These are phyloP conservation scores for Protonemura montana DNA, from an alignment of 2,888 invertebrate species.

Conservation along the genomic window DNA sequence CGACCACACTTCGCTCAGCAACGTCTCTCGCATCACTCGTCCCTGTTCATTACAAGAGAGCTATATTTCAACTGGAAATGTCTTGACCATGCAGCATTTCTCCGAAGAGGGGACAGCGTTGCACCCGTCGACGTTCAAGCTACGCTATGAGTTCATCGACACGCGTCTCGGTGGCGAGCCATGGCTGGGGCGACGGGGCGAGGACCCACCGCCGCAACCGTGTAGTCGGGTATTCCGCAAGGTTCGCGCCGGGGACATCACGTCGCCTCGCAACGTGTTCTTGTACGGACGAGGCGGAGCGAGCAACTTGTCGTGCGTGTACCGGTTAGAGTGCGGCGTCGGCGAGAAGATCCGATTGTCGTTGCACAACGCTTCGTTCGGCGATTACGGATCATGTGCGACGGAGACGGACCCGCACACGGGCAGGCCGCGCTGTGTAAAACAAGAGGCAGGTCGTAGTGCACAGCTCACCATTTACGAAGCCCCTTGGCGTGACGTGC, in stretches of 20 bases:
- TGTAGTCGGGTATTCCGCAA: slow-evolving; percentile 68
- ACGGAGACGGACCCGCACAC: slow-evolving; percentile 78
- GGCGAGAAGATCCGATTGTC: slow-evolving; percentile 69
- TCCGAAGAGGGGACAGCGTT: slow-evolving; percentile 78
- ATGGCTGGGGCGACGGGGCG: slow-evolving; percentile 63
- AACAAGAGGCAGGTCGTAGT: slow-evolving; percentile 58
- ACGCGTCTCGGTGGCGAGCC: slow-evolving; percentile 77
- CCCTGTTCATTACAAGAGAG: slow-evolving; percentile 83
- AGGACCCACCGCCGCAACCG: slow-evolving; percentile 56
- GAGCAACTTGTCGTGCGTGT: slow-evolving; percentile 77
- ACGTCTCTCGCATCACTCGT: slow-evolving; percentile 76
- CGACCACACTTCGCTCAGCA: slow-evolving; percentile 79
- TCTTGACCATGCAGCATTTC: slow-evolving; percentile 64
- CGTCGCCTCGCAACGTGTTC: slow-evolving; percentile 77
- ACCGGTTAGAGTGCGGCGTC: slow-evolving; percentile 74
- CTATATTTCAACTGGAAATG: slow-evolving; percentile 71
- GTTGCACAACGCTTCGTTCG: slow-evolving; percentile 76
- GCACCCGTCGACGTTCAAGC: slow-evolving; percentile 75
- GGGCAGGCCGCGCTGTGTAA: slow-evolving; percentile 68
- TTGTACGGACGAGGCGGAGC: slow-evolving; percentile 86
- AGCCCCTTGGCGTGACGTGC: slow-evolving; percentile 75
- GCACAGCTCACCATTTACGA: slow-evolving; percentile 71
- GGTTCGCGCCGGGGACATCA: slow-evolving; percentile 66
- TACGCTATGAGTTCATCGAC: slow-evolving; percentile 82
- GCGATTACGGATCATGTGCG: slow-evolving; percentile 69